Evolutionary conservation across 2,797 vertebrate species (phyloP), one percentile per base, ranked within the genome.

Genomic region (Aulostomus chinensis): DNA sequence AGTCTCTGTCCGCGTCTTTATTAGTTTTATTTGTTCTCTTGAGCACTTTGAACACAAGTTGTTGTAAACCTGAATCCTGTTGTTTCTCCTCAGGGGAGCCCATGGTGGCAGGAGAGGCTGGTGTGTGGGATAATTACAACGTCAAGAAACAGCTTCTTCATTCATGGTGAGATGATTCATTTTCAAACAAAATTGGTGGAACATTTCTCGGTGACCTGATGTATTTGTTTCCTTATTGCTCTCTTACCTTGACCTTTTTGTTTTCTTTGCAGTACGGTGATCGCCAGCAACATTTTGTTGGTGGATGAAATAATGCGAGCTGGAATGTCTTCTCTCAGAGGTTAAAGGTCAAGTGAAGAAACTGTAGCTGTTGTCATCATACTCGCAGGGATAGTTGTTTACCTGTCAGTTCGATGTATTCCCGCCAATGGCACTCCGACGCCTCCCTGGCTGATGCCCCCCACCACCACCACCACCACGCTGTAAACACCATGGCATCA

Each of bases 301-400:
- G 97, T 99, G 36, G 97, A 99, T 62, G 97, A 99, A 86, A 99
- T 99, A 56, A 98, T 99, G 96, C 84, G 95, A 76, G 97, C 97
- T 21, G 97, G 97, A 41, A 94, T 99, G 95, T 98, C 97, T 4
- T 99, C 97, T 31, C 93, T 99, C 9, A 98, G 92, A 80, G 95
- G 95, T 60, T 99, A 93, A 97, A 73, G 32, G 45, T 68, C 53
- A 33, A 12, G 3, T 5, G 12, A 38, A 72, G 57, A 63, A 65
- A 14, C 41, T 10, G 56, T 54, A 57, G 64, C 50, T 49, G 51
- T 69, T 35, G 0, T 53, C 32, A 20, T 64, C 34, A 18, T 62
- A 32, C 37, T 52, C 39, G 17, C 63, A 41, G 66, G 60, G 58
- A 75, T 67, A 58, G 64, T 54, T 52, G 56, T 81, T 64, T 58